Percentiles rank a stretch among this genome's conserved stretches.
Conservation (phyloP, 2,888 invertebrate genomes). For the Tetragonisca angustula region DNA sequence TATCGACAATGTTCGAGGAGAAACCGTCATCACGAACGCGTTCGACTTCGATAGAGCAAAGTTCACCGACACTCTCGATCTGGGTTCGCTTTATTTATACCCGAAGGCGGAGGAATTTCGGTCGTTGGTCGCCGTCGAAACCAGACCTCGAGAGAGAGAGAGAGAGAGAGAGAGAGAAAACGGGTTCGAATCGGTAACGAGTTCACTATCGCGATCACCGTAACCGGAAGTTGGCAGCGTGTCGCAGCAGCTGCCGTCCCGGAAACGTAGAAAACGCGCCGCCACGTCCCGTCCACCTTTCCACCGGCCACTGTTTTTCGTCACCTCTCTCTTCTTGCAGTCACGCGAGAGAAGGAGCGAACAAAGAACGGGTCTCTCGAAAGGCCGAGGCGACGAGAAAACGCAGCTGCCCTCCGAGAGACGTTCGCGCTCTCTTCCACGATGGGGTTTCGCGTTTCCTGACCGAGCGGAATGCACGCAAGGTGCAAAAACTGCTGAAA, state of each 20-base stretch:
- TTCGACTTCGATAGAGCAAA: conserved; percentile 37
- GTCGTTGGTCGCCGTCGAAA: conserved; percentile 52
- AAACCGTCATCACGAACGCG: conserved; percentile 42
- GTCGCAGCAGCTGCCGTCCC: conserved; percentile 74
- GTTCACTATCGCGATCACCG: conserved; percentile 71
- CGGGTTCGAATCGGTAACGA: conserved; percentile 55
- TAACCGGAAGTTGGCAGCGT: conserved; percentile 75
- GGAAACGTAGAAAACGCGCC: conserved; percentile 65
- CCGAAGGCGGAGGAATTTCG: conserved; percentile 58
- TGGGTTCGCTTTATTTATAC: conserved; percentile 63
- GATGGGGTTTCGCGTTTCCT: conserved; percentile 45
- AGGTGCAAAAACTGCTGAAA: conserved; percentile 18
- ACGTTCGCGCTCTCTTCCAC: conserved; percentile 23
- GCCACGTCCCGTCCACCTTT: conserved; percentile 34
- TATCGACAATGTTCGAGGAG: too few relatives aligned
- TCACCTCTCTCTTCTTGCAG: conserved; percentile 17
- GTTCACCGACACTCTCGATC: conserved; percentile 46
- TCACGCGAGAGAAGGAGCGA: conserved; percentile 72
- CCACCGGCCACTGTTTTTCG: too few relatives aligned
- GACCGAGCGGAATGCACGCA: conserved; percentile 22
- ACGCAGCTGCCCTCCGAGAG: conserved; percentile 57
- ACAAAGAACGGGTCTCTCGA: conserved; percentile 62
- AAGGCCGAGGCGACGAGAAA: conserved; percentile 52
- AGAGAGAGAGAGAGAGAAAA: neutral
- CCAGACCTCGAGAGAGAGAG: neutral